Percentiles rank a stretch among this genome's conserved stretches.
These are phyloP conservation scores for Symphodus melops DNA, from an alignment of 2,113 vertebrate species.

Conservation along the genomic window DNA sequence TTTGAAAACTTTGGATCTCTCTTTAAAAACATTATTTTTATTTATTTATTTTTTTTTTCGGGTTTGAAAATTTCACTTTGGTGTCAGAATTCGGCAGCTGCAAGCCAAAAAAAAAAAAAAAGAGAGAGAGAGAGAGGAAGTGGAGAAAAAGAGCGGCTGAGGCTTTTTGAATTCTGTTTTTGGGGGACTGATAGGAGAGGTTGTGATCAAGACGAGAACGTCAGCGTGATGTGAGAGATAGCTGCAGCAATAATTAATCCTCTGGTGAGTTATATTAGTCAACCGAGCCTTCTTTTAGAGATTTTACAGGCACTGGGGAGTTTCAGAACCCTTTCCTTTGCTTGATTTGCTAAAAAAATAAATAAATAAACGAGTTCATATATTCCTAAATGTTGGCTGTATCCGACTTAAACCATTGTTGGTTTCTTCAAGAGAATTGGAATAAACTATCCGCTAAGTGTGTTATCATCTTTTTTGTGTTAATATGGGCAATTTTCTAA, in stretches of 20 bases:
- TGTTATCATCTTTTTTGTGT: no score
- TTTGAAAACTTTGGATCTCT: conserved; percentile 37
- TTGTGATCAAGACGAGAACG: conserved; percentile 1
- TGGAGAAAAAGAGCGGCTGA: neutral
- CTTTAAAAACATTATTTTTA: conserved; percentile 56
- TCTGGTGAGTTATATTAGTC: conserved; percentile 18
- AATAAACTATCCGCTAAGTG: no score
- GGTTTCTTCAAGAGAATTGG: no score
- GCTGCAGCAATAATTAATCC: conserved; percentile 17
- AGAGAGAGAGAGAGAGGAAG: neutral
- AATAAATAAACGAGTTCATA: no score
- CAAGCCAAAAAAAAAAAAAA: neutral
- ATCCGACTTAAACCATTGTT: no score
- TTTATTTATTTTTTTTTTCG: no score
- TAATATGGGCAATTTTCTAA: no score
- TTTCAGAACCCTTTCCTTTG: neutral
- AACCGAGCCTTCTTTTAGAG: neutral
- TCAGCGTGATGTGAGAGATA: neutral
- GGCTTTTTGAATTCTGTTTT: neutral
- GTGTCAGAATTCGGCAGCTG: conserved; percentile 42
- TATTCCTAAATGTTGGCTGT: neutral
- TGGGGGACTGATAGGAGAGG: neutral
- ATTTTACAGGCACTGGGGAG: neutral
- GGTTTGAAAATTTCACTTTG: conserved; percentile 31
- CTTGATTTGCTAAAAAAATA: no score